phyloP scores from a whole-genome alignment of 2,797 vertebrate genomes.

The Coendou prehensilis region DNA sequence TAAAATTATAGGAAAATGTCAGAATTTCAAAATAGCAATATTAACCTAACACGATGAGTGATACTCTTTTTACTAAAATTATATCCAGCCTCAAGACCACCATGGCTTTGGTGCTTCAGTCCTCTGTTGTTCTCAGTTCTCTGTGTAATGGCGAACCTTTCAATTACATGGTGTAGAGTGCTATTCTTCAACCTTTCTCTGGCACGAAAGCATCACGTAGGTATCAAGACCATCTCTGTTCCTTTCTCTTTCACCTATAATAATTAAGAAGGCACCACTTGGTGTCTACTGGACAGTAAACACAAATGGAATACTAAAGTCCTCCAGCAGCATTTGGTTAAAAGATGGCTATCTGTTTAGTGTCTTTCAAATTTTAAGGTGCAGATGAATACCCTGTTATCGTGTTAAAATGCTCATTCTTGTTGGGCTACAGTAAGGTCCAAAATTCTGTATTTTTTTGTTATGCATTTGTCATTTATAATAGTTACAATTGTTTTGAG shows the following conservation, averaged over 20 bases:
- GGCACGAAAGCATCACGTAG: background rate
- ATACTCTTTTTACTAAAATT: constrained; percentile 23
- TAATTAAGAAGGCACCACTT: background rate
- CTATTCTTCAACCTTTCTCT: background rate
- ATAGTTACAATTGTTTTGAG: background rate
- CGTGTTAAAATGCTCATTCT: background rate
- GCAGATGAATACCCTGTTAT: background rate
- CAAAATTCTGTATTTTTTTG: background rate
- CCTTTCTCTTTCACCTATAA: background rate
- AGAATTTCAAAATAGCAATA: constrained; percentile 24
- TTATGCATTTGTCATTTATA: background rate
- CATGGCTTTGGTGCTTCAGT: background rate
- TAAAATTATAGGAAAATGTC: constrained; percentile 1
- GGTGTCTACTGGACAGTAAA: background rate
- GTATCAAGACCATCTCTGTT: background rate
- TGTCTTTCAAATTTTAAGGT: constrained; percentile 5
- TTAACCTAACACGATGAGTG: background rate
- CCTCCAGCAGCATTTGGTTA: background rate
- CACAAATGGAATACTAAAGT: background rate
- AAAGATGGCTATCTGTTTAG: background rate
- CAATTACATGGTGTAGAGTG: background rate
- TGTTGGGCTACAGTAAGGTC: background rate
- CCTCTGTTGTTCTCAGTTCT: background rate
- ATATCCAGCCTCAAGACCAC: background rate
- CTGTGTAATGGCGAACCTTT: background rate